Evolutionary conservation across 2,113 vertebrate genomes (phyloP).

Genomic region (Petaurus breviceps): DNA sequence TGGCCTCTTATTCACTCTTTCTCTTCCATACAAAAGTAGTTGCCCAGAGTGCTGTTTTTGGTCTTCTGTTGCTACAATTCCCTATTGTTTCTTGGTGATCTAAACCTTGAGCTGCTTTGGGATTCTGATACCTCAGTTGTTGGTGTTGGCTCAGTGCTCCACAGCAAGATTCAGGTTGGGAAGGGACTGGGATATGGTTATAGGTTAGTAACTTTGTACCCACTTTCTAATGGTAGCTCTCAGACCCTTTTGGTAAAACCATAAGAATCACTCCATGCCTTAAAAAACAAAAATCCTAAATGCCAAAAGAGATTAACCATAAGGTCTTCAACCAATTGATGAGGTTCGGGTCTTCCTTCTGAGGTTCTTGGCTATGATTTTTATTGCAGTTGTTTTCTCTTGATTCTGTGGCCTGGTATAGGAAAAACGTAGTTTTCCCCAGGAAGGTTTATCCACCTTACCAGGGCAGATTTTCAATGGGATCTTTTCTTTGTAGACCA

Average conservation of each 20-base stretch:
- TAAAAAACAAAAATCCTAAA: constrained; percentile 21
- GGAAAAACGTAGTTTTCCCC: constrained; percentile 7
- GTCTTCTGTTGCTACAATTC: constrained; percentile 35
- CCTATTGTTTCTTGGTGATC: constrained; percentile 18
- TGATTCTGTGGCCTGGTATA: neutral
- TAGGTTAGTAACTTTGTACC: constrained; percentile 17
- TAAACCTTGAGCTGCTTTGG: constrained; percentile 16
- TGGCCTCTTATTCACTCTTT: constrained; percentile 3
- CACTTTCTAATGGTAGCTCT: neutral
- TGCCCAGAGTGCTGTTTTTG: constrained; percentile 3
- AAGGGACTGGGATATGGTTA: constrained; percentile 33
- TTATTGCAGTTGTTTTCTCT: neutral
- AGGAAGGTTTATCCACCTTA: too few relatives aligned
- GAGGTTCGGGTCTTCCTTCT: constrained; percentile 8
- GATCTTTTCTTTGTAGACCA: neutral
- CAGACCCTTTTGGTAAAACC: neutral
- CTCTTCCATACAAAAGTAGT: constrained; percentile 19
- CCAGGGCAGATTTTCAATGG: constrained; percentile 1
- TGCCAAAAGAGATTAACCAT: neutral
- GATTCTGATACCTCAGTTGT: neutral
- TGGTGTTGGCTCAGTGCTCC: constrained; percentile 17
- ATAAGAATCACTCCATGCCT: neutral
- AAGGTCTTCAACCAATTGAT: constrained; percentile 41
- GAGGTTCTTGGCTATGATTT: constrained; percentile 21
- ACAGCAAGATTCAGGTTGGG: constrained; percentile 31